phyloP scores from a whole-genome alignment of 2,888 invertebrate genomes.

The Stramonita haemastoma region DNA sequence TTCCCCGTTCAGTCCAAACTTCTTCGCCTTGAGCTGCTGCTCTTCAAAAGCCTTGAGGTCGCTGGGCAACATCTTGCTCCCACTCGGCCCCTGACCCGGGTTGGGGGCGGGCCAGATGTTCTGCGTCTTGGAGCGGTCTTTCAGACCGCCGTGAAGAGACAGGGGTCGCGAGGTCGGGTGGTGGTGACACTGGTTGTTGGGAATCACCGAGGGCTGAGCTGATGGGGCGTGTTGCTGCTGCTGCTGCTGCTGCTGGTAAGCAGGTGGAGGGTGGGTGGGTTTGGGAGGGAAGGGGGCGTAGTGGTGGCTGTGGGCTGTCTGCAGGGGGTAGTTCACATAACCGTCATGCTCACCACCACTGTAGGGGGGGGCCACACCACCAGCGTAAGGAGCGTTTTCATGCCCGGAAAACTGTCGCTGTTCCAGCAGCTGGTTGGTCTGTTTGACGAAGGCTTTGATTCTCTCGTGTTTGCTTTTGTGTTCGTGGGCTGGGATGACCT shows the following conservation, averaged over 20 bases:
- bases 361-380: neutral
- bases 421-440: slow-evolving; percentile 54
- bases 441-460: slow-evolving; percentile 42
- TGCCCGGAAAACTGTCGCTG: slow-evolving; percentile 35
- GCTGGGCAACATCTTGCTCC: slow-evolving; percentile 4
- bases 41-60: slow-evolving; percentile 53
- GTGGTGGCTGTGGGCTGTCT: slow-evolving; percentile 6
- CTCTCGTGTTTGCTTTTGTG: slow-evolving; percentile 41
- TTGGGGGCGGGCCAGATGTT: slow-evolving; percentile 28
- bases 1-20: slow-evolving; percentile 65
- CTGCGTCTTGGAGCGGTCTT: slow-evolving; percentile 44
- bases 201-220: slow-evolving; percentile 13
- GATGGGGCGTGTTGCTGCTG: slow-evolving; percentile 15
- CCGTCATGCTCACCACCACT: neutral
- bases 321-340: slow-evolving; percentile 2
- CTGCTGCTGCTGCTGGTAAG: slow-evolving; percentile 30
- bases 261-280: slow-evolving; percentile 16
- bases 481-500: neutral
- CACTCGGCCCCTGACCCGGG: neutral
- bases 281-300: slow-evolving; percentile 12
- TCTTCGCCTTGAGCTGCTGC: slow-evolving; percentile 56
- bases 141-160: slow-evolving; percentile 14
- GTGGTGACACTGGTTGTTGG: slow-evolving; percentile 57
- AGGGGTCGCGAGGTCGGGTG: slow-evolving; percentile 22
- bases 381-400: neutral